Percentiles rank a stretch among this genome's conserved stretches.
These are phyloP conservation scores for Drepana arcuata DNA, from an alignment of 1,140 invertebrate genomes.

Conservation along the genomic window DNA sequence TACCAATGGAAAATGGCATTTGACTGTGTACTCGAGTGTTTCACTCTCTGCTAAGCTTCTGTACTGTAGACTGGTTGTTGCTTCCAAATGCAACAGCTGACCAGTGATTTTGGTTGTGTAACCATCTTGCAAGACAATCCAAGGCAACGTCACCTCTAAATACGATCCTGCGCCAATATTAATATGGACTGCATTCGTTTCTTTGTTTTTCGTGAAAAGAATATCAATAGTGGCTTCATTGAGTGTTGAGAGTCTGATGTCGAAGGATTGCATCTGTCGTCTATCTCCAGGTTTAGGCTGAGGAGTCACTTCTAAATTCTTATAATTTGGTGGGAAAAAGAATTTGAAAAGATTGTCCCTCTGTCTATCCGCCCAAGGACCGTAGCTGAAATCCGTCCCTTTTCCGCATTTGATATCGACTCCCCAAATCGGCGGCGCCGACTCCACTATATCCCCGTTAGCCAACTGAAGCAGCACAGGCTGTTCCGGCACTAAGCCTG, in stretches of 20 bases:
- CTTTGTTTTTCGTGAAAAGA: slow-evolving; percentile 96
- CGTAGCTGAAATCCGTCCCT: slow-evolving; percentile 97
- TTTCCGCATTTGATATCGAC: slow-evolving; percentile 97
- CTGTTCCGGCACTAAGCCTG: slow-evolving; percentile 89
- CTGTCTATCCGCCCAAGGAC: slow-evolving; percentile 98
- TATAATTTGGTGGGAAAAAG: slow-evolving; percentile 94
- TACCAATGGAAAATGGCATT: slow-evolving; percentile 88
- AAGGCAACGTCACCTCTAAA: slow-evolving; percentile 95
- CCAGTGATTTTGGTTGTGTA: slow-evolving; percentile 93
- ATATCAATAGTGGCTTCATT: slow-evolving; percentile 96
- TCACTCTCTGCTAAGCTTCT: slow-evolving; percentile 93
- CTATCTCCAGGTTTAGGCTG: slow-evolving; percentile 88
- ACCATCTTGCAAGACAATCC: slow-evolving; percentile 88
- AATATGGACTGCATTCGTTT: slow-evolving; percentile 96
- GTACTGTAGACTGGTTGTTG: slow-evolving; percentile 94
- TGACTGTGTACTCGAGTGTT: slow-evolving; percentile 92
- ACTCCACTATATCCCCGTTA: slow-evolving; percentile 93
- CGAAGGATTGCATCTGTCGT: slow-evolving; percentile 91
- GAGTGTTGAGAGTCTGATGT: slow-evolving; percentile 91
- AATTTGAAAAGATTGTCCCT: slow-evolving; percentile 96
- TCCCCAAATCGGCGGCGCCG: slow-evolving; percentile 94
- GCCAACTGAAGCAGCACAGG: slow-evolving; percentile 91
- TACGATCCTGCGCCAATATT: slow-evolving; percentile 95
- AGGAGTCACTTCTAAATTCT: slow-evolving; percentile 82
- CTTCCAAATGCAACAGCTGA: slow-evolving; percentile 93